phyloP scores from a whole-genome alignment of 2,113 vertebrate species.

The Helogale parvula region DNA sequence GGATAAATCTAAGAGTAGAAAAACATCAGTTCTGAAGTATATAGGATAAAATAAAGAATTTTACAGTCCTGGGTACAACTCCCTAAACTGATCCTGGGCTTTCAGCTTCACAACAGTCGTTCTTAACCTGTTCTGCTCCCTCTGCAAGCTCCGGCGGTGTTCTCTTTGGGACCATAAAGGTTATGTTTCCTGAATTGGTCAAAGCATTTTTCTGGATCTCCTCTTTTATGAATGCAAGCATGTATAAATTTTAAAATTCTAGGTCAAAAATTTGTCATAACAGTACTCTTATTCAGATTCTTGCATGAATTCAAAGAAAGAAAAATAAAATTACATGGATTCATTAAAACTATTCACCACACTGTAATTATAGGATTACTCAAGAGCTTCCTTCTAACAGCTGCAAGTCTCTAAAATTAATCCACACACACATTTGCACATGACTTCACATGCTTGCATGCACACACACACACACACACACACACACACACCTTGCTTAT shows the following conservation, averaged over 20 bases:
- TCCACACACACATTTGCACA: background rate
- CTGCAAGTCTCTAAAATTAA: constrained; percentile 56
- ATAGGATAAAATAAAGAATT: constrained; percentile 65
- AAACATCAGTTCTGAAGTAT: constrained; percentile 59
- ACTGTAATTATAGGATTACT: constrained; percentile 60
- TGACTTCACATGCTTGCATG: background rate
- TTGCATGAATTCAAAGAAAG: constrained; percentile 37
- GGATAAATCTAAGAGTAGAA: constrained; percentile 46
- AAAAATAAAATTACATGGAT: constrained; percentile 55
- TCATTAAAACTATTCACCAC: constrained; percentile 45
- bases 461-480: background rate
- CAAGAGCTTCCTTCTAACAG: constrained; percentile 47
- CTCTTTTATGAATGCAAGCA: constrained; percentile 28
- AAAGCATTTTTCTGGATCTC: constrained; percentile 12
- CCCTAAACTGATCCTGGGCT: constrained; percentile 65
- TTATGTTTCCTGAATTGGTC: constrained; percentile 47
- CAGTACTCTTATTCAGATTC: constrained; percentile 3
- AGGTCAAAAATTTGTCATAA: constrained; percentile 56
- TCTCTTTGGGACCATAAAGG: constrained; percentile 53
- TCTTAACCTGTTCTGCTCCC: constrained; percentile 37
- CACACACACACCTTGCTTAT: background rate
- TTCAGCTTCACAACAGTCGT: constrained; percentile 56
- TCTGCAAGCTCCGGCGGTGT: background rate
- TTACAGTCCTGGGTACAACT: constrained; percentile 52
- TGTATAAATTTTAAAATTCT: constrained; percentile 38